These are phyloP conservation scores for Silurus aristotelis DNA, from an alignment of 2,797 vertebrate species.

Conservation along the genomic window DNA sequence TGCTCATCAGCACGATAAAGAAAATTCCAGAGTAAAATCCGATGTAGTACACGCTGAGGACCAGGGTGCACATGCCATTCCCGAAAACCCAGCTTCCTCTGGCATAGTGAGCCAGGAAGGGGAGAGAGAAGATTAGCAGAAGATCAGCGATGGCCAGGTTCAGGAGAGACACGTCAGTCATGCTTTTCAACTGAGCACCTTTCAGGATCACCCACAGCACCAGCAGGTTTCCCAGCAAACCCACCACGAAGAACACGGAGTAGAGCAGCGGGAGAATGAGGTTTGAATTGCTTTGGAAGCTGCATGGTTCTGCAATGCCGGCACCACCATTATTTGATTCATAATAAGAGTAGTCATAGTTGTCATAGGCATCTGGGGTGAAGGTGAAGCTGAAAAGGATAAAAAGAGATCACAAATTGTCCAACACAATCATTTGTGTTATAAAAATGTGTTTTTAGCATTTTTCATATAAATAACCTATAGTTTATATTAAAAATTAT, in stretches of 20 bases:
- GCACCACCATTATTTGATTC: accelerated
- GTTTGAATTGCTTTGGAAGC: constrained; percentile 53
- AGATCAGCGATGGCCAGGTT: constrained; percentile 85
- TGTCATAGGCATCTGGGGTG: too few relatives aligned
- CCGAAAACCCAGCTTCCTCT: constrained; percentile 85
- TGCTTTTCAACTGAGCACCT: constrained; percentile 80
- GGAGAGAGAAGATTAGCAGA: constrained; percentile 83
- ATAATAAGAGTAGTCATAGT: background rate
- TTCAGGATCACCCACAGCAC: constrained; percentile 82
- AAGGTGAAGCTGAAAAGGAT: background rate
- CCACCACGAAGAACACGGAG: constrained; percentile 78
- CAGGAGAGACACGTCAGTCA: constrained; percentile 88
- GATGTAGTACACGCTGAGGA: constrained; percentile 80
- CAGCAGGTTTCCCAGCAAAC: constrained; percentile 79
- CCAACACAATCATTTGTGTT: too few relatives aligned
- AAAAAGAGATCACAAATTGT: background rate
- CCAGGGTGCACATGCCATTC: constrained; percentile 77
- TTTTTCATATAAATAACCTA: too few relatives aligned
- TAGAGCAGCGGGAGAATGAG: constrained; percentile 79
- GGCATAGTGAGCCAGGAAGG: constrained; percentile 84
- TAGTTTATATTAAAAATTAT: too few relatives aligned
- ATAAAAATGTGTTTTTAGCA: too few relatives aligned
- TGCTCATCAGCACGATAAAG: constrained; percentile 88
- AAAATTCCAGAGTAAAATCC: constrained; percentile 88
- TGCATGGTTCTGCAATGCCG: background rate